A percentile compares a stretch with the other conserved stretches of the same genome.
Conservation (phyloP, 2,797 vertebrate genomes). For the Hypotaenidia philippensis region DNA sequence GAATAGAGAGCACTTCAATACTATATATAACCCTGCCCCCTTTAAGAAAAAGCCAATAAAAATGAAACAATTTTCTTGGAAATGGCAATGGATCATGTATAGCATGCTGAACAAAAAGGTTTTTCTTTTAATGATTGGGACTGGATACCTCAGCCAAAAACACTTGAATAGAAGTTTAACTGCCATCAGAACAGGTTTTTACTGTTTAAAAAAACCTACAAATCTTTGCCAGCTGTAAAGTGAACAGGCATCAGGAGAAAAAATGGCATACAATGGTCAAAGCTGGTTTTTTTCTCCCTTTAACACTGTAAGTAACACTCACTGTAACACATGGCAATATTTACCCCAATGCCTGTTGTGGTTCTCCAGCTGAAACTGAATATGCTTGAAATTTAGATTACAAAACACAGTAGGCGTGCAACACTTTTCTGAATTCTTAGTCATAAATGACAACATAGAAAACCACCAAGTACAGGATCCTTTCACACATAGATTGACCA, state of each 20-base stretch:
- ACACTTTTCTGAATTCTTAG: neutral
- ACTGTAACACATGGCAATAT: neutral
- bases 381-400: neutral
- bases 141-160: neutral
- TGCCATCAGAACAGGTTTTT: neutral
- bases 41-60: neutral
- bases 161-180: neutral
- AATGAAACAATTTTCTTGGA: neutral
- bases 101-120: neutral
- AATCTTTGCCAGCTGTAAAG: neutral
- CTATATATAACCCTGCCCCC: neutral
- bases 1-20: neutral
- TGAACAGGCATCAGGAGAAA: neutral
- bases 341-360: neutral
- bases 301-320: neutral
- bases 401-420: neutral
- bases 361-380: neutral
- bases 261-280: neutral
- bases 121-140: neutral
- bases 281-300: neutral
- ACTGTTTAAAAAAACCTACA: neutral
- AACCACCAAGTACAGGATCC: neutral
- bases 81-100: neutral
- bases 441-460: neutral
- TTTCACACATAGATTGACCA: neutral